Evolutionary conservation across 2,113 vertebrate species (phyloP).

Genomic region (Trochalopteron elliotii): DNA sequence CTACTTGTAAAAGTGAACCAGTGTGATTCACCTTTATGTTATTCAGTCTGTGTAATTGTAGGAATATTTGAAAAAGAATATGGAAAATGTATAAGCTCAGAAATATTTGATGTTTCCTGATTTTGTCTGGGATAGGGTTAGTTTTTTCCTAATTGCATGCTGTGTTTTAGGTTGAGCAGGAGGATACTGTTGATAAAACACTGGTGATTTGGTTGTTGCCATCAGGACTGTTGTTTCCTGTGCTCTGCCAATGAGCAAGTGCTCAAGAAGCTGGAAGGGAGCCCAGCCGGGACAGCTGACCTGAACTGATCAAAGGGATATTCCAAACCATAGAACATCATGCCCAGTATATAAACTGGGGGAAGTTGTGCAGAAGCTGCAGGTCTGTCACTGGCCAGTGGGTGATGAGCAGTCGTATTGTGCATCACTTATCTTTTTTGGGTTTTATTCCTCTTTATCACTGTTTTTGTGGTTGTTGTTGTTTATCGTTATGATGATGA

Average conservation of each 20-base stretch:
- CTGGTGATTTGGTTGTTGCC: background rate
- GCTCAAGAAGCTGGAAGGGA: background rate
- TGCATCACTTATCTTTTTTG: background rate
- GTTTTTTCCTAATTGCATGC: background rate
- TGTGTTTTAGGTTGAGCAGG: background rate
- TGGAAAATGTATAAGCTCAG: background rate
- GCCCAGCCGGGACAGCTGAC: background rate
- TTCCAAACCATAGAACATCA: background rate
- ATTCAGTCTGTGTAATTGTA: background rate
- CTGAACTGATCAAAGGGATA: background rate
- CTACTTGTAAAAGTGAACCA: background rate
- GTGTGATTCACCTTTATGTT: background rate
- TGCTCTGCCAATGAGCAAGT: background rate
- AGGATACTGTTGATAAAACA: background rate
- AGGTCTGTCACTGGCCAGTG: background rate
- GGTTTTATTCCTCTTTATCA: background rate
- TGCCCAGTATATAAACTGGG: background rate
- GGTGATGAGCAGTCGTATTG: background rate
- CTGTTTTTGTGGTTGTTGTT: background rate
- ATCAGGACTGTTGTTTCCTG: background rate
- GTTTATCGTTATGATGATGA: background rate
- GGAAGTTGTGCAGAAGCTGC: background rate
- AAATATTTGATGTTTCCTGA: background rate
- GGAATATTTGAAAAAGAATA: background rate
- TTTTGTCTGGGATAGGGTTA: background rate